Percentiles rank a stretch among this genome's conserved stretches.
Conservation (phyloP, 2,888 invertebrate genomes). For the Gari tellinella region DNA sequence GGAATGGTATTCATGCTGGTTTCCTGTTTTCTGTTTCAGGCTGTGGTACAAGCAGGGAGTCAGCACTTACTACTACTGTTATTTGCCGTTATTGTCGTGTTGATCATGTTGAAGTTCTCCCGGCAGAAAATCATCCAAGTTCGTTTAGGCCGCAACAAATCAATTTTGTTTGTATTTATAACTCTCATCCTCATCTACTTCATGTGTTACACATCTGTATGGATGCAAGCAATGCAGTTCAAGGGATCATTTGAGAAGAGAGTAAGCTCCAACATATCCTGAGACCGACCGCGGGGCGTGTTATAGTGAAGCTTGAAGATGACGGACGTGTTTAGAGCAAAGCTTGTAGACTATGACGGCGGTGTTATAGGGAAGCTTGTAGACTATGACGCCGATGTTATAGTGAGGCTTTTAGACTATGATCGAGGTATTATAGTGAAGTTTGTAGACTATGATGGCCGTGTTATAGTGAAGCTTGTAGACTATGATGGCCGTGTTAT, state of each 20-base stretch:
- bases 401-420: no score
- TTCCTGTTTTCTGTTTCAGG: conserved; percentile 65
- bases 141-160: conserved; percentile 73
- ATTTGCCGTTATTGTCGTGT: conserved; percentile 54
- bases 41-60: conserved; percentile 62
- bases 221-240: conserved; percentile 77
- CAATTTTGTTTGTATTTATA: conserved; percentile 73
- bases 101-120: conserved; percentile 54
- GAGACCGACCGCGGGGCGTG: no score
- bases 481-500: no score
- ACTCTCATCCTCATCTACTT: conserved; percentile 75
- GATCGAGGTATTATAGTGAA: no score
- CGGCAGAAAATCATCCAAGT: conserved; percentile 64
- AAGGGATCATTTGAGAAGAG: conserved; percentile 73
- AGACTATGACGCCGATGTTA: no score
- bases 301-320: no score
- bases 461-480: no score
- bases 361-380: no score
- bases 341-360: no score
- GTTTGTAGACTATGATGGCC: no score
- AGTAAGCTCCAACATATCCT: conserved; percentile 47
- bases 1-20: no score
- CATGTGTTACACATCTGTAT: conserved; percentile 78
- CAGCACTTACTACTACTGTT: conserved; percentile 58
- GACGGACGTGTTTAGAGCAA: no score